Percentiles rank a stretch among this genome's conserved stretches.
Evolutionary conservation across 1,140 invertebrate genomes (phyloP).

Genomic region (Aphelenchoides avenae): DNA sequence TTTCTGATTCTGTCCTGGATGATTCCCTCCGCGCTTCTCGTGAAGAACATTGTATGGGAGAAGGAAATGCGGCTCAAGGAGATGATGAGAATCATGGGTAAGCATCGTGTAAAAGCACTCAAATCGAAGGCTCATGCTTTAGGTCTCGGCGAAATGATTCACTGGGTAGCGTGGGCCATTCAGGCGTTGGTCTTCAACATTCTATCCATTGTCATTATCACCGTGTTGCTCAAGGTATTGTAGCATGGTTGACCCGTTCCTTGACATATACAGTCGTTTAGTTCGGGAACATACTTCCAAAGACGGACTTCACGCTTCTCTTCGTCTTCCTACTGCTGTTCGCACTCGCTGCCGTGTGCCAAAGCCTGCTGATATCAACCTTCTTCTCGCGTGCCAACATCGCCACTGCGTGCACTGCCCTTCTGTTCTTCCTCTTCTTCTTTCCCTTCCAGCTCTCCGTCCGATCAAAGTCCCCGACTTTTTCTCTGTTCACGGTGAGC

Average conservation of each 20-base stretch:
- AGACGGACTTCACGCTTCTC: conserved; percentile 40
- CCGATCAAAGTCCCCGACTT: conserved; percentile 19
- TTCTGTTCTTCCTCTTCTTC: conserved; percentile 50
- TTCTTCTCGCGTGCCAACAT: conserved; percentile 53
- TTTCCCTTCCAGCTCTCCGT: conserved; percentile 50
- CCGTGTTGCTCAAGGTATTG: conserved; percentile 29
- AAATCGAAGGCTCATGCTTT: too few species aligned
- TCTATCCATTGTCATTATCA: conserved; percentile 48
- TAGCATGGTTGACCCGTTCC: conserved; percentile 5
- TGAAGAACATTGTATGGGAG: conserved; percentile 71
- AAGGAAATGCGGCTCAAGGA: conserved; percentile 67
- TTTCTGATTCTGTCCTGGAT: conserved; percentile 66
- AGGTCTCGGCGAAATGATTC: conserved; percentile 63
- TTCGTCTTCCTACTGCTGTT: conserved; percentile 41
- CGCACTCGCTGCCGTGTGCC: conserved; percentile 34
- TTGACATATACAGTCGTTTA: conserved; percentile 23
- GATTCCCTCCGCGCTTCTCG: conserved; percentile 72
- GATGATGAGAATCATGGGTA: conserved; percentile 60
- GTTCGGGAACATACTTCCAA: conserved; percentile 40
- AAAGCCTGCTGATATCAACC: conserved; percentile 48
- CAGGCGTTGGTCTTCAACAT: conserved; percentile 60
- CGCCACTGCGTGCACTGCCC: conserved; percentile 41
- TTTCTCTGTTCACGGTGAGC: conserved; percentile 21
- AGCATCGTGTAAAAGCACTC: background rate
- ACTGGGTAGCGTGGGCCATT: conserved; percentile 65